Evolutionary conservation across 2,888 invertebrate genomes (phyloP).

Genomic region (Danaus chrysippus): DNA sequence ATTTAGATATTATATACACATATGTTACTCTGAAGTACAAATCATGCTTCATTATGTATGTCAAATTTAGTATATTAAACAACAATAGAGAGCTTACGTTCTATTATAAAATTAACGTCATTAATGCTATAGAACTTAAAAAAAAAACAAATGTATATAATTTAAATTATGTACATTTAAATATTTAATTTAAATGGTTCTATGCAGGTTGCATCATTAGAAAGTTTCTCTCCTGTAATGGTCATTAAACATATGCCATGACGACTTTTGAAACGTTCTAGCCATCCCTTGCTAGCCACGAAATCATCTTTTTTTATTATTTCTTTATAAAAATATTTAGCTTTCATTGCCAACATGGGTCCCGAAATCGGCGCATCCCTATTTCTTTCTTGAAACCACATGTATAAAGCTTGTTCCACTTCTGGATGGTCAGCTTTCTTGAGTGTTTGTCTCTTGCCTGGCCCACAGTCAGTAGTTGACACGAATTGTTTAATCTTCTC

Average conservation of each 20-base stretch:
- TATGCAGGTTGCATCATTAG: conserved; percentile 31
- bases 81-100: conserved; percentile 18
- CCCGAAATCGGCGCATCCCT: conserved; percentile 34
- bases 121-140: too few relatives aligned
- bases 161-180: conserved; percentile 21
- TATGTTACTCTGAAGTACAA: too few relatives aligned
- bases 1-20: too few relatives aligned
- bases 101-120: conserved; percentile 21
- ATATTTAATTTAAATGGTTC: conserved; percentile 33
- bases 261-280: conserved; percentile 36
- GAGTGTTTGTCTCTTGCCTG: conserved; percentile 35
- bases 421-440: conserved; percentile 36
- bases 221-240: conserved; percentile 33
- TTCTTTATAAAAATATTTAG: conserved; percentile 34
- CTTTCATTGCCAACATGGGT: conserved; percentile 34
- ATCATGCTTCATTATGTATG: conserved; percentile 10
- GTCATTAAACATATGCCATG: conserved; percentile 35
- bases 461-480: conserved; percentile 34
- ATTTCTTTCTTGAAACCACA: conserved; percentile 31
- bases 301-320: conserved; percentile 37
- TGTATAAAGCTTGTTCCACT: conserved; percentile 34
- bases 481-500: conserved; percentile 34
- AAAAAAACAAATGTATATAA: too few relatives aligned
- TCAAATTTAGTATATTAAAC: conserved; percentile 18
- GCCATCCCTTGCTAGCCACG: conserved; percentile 37